Base-by-base conservation (phyloP, 2,797 vertebrate species). In the Coilia nasus region DNA sequence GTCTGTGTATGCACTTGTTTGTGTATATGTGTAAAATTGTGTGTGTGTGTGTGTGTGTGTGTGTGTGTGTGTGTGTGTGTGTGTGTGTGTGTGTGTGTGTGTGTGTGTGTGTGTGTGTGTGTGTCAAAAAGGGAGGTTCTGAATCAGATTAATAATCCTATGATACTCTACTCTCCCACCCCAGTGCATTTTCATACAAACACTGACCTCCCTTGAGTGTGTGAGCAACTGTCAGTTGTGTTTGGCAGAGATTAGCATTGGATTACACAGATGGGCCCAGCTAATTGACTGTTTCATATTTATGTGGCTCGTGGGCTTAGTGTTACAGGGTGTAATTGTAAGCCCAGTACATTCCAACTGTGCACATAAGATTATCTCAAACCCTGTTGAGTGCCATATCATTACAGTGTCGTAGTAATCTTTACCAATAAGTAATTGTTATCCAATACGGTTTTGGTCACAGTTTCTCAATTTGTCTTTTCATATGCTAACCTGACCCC, bases 231-330 rank as follows among this genome's bases (percentile, higher is more conserved):
- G 88, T 91, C 86, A 91, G 83, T 92, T 92, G 87, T 92, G 87
- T 90, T 81, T 87, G 90, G 87, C 83, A 87, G 81, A 88, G 91
- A 94, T 92, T 89, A 89, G 83, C 85, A 84, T 59, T 89, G 90
- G 91, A 93, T 94, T 93, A 92, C 89, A 90, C 91, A 91, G 92
- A 94, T 92, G 92, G 94, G 88, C 91, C 90, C 82, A 31, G 81
- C 86, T 95, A 94, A 94, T 94, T 94, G 93, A 92, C 91, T 92
- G 86, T 88, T 95, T 94, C 87, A 91, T 93, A 93, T 95, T 93
- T 90, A 93, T 93, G 90, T 46, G 12, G 87, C 94, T 92, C 92
- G 88, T 86, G 91, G 93, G 89, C 82, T 92, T 87, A 87, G 80
- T 87, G 86, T 85, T 92, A 91, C 82, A 87, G 83, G 35, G 84